Evolutionary conservation across 2,888 invertebrate genomes (phyloP), one percentile per base, ranked within the genome.

Genomic region (Aricia artaxerxes): DNA sequence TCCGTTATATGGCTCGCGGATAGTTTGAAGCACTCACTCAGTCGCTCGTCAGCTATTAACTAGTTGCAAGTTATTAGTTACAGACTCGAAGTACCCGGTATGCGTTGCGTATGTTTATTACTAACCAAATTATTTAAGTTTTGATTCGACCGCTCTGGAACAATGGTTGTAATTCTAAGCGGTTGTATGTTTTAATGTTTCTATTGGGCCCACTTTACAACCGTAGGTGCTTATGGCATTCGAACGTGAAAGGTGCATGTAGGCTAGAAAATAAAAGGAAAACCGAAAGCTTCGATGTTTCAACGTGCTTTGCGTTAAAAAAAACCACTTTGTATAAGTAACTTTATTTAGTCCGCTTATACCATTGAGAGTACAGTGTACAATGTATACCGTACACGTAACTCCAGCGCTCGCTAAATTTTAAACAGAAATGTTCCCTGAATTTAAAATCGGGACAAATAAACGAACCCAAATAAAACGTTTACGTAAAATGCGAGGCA

Each of bases 401-500:
- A 3, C 64, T 64, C 24, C 69, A 11, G 69, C 35, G 35, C 64
- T 24, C 24, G 61, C 61, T 16, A 57, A 57, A 57, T 61, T 61
- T 69, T 69, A 69, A 69, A 69, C 69, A 38, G 38, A 69, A 69
- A 69, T 69, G 69, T 69, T 16, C 44, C 2, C 73, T 24, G 44
- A 73, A 44, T 73, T 44, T 44, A 44, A 40, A 44, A 44, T n/a
- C 40, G 9, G 73, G n/a, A 40, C 7, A 4, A 35, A 76, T 57
- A 76, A 76, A 76, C 31, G 6, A 35, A 31, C 16, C 57, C 4
- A 31, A 57, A 76, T 76, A 57, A 38, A 57, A 57, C 75, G 75
- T 69, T 69, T 75, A 75, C 24, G 24, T 31, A 75, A 75, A 73
- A 75, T 75, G 24, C 75, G 9, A 75, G 75, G 1, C 75, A 24